Base-by-base conservation (phyloP, 2,113 vertebrate species). In the Oryzias melastigma region DNA sequence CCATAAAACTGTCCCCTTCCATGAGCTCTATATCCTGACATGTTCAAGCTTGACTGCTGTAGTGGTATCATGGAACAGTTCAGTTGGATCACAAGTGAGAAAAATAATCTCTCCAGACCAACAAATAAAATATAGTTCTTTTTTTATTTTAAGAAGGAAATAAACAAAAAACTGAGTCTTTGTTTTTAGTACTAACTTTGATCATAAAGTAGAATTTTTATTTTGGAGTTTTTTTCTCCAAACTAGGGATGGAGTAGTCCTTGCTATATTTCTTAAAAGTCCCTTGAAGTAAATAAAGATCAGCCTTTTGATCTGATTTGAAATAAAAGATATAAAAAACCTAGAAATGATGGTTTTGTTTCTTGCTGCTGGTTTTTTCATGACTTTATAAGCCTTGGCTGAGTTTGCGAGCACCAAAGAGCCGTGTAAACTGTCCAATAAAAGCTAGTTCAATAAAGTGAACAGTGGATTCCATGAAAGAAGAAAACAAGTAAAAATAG, bases 1-100 rank as follows among this genome's bases (percentile, higher is more conserved):
- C 73, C 68, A 62, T 88, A 80, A 88, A 86, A 62, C 73, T 83
- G 80, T 78, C 80, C 52, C 27, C 71, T 74, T 6, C 62, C 57
- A 61, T 66, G 74, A 76, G 70, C 68, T 51, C 57, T 51, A 45
- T 40, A 57, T 78, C 80, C 80, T 88, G 83, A 88, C 83, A 52
- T 55, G 48, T 49, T 53, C 54, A 15, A 53, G 68, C 74, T 59
- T 24, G 40, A 65, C 66, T 43, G 55, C 74, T 82, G 62, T 60
- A 52, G 70, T 73, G 52, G 62, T 61, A 77, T 75, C 70, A 79
- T 81, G 77, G 74, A 74, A 75, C 78, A 64, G 51, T 24, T 47
- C 40, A 61, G 62, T 70, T 58, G 58, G 14, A 25, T 51, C 57
- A 59, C 44, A 45, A 18, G 20, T 27, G 25, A 27, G 53, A 50